These are phyloP conservation scores for Hippocampus zosterae DNA, from an alignment of 2,113 vertebrate species.

Conservation along the genomic window DNA sequence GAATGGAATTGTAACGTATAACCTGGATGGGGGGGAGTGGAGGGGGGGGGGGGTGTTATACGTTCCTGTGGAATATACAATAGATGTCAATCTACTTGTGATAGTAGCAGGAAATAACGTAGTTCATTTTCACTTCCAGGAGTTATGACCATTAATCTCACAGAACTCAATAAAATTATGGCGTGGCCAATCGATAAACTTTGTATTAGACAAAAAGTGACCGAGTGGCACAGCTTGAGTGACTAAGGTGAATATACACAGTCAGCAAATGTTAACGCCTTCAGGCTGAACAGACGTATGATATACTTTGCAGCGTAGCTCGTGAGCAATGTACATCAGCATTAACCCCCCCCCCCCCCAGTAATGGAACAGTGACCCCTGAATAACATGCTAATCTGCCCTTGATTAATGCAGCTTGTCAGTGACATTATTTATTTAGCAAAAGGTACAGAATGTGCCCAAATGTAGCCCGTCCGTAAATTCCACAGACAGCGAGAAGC, in stretches of 20 bases:
- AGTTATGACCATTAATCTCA: neutral
- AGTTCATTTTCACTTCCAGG: neutral
- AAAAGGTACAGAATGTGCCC: conserved; percentile 16
- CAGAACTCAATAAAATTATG: neutral
- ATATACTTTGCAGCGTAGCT: neutral
- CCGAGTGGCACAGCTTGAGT: neutral
- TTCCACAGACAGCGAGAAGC: conserved; percentile 10
- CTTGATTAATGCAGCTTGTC: conserved; percentile 43
- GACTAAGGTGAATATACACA: neutral
- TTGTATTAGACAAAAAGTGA: neutral
- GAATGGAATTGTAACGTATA: too few relatives aligned
- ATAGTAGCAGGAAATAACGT: neutral
- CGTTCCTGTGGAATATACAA: too few relatives aligned
- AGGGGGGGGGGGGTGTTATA: too few relatives aligned
- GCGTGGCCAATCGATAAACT: neutral
- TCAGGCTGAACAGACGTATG: neutral
- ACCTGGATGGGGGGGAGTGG: too few relatives aligned
- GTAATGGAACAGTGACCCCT: conserved; percentile 26
- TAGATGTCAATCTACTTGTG: neutral
- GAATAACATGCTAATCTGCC: conserved; percentile 27
- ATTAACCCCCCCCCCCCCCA: conserved; percentile 30
- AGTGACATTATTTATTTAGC: conserved; percentile 53
- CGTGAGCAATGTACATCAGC: neutral
- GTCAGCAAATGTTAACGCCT: neutral
- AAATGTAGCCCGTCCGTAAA: conserved; percentile 37